These are phyloP conservation scores for Ciconia boyciana DNA, from an alignment of 2,113 vertebrate species.

Conservation along the genomic window DNA sequence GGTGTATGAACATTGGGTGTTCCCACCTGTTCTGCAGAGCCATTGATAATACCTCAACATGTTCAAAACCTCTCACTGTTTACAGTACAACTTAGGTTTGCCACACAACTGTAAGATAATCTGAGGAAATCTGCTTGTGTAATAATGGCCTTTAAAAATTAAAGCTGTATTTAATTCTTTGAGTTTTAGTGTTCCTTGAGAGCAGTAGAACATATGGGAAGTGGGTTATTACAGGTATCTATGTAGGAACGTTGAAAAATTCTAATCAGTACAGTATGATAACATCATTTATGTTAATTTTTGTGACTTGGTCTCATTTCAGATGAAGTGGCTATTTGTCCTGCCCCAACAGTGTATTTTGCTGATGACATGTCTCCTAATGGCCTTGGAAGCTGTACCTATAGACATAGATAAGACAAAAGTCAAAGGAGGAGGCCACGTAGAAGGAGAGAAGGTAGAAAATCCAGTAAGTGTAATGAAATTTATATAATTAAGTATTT, in stretches of 20 bases:
- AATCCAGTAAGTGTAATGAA: slow-evolving; percentile 80
- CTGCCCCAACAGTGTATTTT: slow-evolving; percentile 65
- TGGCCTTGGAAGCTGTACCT: slow-evolving; percentile 82
- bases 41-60: background rate
- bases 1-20: background rate
- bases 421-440: slow-evolving; percentile 72
- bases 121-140: background rate
- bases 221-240: background rate
- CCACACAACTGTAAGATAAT: background rate
- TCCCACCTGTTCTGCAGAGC: background rate
- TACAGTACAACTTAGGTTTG: background rate
- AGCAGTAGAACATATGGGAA: background rate
- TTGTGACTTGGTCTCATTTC: slow-evolving; percentile 48
- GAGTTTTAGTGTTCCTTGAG: background rate
- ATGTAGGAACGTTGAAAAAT: background rate
- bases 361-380: slow-evolving; percentile 73
- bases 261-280: background rate
- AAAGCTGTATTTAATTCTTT: background rate
- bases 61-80: background rate
- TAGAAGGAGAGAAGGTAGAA: slow-evolving; percentile 80
- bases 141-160: background rate
- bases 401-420: slow-evolving; percentile 94
- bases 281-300: background rate
- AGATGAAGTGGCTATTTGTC: slow-evolving; percentile 80
- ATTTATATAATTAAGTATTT: background rate